These are phyloP conservation scores for Agrenia bidenticulata DNA, from an alignment of 2,888 invertebrate genomes.

Conservation along the genomic window DNA sequence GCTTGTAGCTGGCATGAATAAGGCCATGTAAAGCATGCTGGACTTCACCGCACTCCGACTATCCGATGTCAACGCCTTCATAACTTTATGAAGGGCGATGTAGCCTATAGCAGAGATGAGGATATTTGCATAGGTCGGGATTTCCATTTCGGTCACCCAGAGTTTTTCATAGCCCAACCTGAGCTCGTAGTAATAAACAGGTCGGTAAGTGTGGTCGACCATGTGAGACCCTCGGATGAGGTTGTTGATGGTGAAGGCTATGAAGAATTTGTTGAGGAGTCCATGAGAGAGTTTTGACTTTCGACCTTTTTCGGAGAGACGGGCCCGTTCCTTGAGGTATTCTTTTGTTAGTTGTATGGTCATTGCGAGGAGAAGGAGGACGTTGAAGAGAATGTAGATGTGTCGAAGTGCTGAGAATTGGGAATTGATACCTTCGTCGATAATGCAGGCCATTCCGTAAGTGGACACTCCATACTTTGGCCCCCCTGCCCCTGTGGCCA, in stretches of 20 bases:
- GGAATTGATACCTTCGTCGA: slow-evolving; percentile 9
- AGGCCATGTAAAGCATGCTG: not conserved
- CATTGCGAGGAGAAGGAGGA: not conserved
- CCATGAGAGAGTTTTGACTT: too few relatives aligned
- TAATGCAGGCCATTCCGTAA: slow-evolving; percentile 11
- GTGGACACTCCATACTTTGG: slow-evolving; percentile 19
- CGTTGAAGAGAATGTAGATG: slow-evolving; percentile 14
- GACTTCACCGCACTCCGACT: too few relatives aligned
- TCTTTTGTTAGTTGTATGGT: not conserved
- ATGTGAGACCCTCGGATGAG: slow-evolving; percentile 16
- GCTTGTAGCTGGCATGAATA: not conserved
- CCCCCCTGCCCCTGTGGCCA: too few relatives aligned
- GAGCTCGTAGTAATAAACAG: slow-evolving; percentile 25
- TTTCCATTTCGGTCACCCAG: slow-evolving; percentile 16
- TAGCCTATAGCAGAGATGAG: not conserved
- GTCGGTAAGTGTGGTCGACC: slow-evolving; percentile 22
- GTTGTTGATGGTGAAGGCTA: slow-evolving; percentile 21
- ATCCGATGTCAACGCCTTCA: too few relatives aligned
- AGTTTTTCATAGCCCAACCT: slow-evolving; percentile 22
- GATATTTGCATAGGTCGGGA: slow-evolving; percentile 12
- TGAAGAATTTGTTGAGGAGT: slow-evolving; percentile 8
- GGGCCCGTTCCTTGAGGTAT: not conserved
- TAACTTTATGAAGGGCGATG: too few relatives aligned
- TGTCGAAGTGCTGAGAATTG: slow-evolving; percentile 3
- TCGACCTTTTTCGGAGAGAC: not conserved